Conservation (phyloP, 1,140 invertebrate genomes). For the Bombus picipes region DNA sequence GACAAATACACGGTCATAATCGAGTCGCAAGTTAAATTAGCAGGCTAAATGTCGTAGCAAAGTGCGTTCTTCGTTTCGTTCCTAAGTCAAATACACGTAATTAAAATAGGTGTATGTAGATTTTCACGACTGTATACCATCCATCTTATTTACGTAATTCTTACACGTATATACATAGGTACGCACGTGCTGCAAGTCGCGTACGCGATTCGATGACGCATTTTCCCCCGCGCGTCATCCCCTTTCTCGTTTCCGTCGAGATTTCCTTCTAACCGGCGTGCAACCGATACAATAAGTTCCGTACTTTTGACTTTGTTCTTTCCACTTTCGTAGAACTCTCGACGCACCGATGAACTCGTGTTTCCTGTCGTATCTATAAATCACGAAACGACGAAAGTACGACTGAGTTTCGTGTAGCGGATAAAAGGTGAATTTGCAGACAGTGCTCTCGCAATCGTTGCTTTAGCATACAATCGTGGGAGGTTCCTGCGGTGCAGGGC, state of each 20-base stretch:
- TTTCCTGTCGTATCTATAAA: not conserved
- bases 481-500: slow-evolving; percentile 59
- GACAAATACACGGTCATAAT: too few species aligned
- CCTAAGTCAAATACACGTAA: too few species aligned
- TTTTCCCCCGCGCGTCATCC: not conserved
- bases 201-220: too few species aligned
- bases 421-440: slow-evolving; percentile 38
- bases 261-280: not conserved
- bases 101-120: too few species aligned
- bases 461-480: slow-evolving; percentile 76
- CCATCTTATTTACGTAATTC: too few species aligned
- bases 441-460: slow-evolving; percentile 48
- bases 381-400: not conserved
- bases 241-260: not conserved
- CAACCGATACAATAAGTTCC: not conserved
- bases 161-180: too few species aligned
- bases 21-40: too few species aligned
- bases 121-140: too few species aligned
- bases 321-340: not conserved
- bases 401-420: not conserved
- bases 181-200: too few species aligned
- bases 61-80: too few species aligned
- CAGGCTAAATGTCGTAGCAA: too few species aligned
- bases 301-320: not conserved
- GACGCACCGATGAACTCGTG: not conserved